phyloP scores from a whole-genome alignment of 2,113 vertebrate genomes.

The Forbesichthys agassizii region DNA sequence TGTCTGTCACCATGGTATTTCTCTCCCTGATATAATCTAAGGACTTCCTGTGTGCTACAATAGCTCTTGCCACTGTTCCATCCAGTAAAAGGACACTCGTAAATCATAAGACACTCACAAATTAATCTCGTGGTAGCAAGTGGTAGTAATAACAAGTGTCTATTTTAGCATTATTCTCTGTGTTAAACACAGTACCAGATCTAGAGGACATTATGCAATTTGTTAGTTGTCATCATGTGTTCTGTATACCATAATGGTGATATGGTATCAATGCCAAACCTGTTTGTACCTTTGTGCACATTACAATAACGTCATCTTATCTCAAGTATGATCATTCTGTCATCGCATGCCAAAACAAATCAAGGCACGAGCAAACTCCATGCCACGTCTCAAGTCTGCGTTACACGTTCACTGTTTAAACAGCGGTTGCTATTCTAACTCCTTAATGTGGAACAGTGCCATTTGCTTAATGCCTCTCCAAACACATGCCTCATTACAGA shows the following conservation, averaged over 20 bases:
- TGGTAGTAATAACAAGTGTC: too few relatives aligned
- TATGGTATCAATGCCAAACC: slow-evolving; percentile 17
- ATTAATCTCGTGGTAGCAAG: too few relatives aligned
- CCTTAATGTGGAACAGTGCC: neutral
- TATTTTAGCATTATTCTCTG: slow-evolving; percentile 3
- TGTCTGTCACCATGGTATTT: too few relatives aligned
- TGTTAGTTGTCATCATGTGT: neutral
- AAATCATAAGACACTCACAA: too few relatives aligned
- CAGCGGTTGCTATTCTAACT: slow-evolving; percentile 1
- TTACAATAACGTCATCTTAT: slow-evolving; percentile 17
- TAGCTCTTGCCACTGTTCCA: too few relatives aligned
- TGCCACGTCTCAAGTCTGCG: neutral
- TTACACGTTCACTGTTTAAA: slow-evolving; percentile 7
- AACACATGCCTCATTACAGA: slow-evolving; percentile 16
- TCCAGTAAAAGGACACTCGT: too few relatives aligned
- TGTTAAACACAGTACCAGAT: neutral
- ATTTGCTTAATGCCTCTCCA: neutral
- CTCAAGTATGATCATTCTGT: slow-evolving; percentile 7
- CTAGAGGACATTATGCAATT: neutral
- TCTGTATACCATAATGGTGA: neutral
- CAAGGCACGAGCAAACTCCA: neutral
- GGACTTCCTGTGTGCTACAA: too few relatives aligned
- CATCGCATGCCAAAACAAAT: slow-evolving; percentile 11
- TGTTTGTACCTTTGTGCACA: neutral
- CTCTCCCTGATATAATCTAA: too few relatives aligned